These are phyloP conservation scores for Pollenia griseotomentosa DNA, from an alignment of 2,888 invertebrate species.

Conservation along the genomic window DNA sequence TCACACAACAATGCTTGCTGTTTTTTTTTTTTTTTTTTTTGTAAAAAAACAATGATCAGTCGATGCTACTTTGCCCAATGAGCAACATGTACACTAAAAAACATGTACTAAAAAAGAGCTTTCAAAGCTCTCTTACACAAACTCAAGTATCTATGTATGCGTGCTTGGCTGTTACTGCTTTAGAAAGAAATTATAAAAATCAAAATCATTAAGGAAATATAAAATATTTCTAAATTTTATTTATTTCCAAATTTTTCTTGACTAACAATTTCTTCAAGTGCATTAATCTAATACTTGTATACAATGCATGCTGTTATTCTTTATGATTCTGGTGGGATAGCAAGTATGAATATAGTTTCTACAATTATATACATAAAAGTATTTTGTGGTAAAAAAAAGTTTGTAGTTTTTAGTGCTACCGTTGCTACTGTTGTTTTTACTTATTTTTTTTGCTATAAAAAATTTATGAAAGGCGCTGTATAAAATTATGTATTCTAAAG, in stretches of 20 bases:
- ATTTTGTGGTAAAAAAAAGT: constrained; percentile 22
- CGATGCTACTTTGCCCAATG: too few species aligned
- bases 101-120: too few species aligned
- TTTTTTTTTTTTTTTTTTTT: too few species aligned
- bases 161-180: too few species aligned
- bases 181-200: too few species aligned
- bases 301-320: constrained; percentile 36
- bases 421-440: constrained; percentile 4
- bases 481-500: constrained; percentile 61
- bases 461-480: constrained; percentile 61
- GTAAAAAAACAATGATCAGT: too few species aligned
- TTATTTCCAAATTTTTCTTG: neutral
- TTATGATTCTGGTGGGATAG: constrained; percentile 46
- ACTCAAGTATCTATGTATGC: too few species aligned
- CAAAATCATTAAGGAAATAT: too few species aligned
- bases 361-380: neutral
- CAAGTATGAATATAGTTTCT: neutral
- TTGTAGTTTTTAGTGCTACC: constrained; percentile 37
- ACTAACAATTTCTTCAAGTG: constrained; percentile 16
- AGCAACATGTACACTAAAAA: too few species aligned
- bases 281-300: constrained; percentile 24
- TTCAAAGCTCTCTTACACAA: too few species aligned
- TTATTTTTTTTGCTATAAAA: constrained; percentile 21
- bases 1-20: too few species aligned
- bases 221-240: neutral